Conservation (phyloP, 2,888 invertebrate genomes). For the Cheiracanthium punctorium region DNA sequence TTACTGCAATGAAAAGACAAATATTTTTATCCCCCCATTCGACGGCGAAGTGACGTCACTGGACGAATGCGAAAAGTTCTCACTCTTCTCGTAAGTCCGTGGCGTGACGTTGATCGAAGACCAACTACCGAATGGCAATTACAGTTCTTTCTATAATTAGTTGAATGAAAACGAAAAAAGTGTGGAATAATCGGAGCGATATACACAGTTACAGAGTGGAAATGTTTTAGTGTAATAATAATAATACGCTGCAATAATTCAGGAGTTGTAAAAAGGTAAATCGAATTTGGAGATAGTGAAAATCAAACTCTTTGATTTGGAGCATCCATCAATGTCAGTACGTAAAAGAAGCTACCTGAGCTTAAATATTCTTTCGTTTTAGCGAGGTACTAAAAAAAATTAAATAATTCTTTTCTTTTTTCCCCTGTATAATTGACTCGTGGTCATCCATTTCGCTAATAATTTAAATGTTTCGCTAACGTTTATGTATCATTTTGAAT, state of each 20-base stretch:
- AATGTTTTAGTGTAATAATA: neutral
- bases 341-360: neutral
- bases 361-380: neutral
- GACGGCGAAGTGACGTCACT: neutral
- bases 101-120: constrained; percentile 13
- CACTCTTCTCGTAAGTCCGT: neutral
- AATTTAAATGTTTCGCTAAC: too few species aligned
- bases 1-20: constrained; percentile 1
- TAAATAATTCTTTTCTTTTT: too few species aligned
- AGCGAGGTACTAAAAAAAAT: too few species aligned
- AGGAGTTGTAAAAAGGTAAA: constrained; percentile 1
- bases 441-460: too few species aligned
- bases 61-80: neutral
- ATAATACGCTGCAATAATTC: neutral
- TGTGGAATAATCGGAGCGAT: too few species aligned
- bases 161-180: neutral
- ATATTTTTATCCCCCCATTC: neutral
- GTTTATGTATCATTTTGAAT: too few species aligned
- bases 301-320: neutral
- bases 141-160: neutral
- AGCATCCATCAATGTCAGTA: neutral
- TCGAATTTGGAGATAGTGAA: constrained; percentile 3
- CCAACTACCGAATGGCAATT: neutral
- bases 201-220: neutral
- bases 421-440: too few species aligned